Conservation (phyloP, 2,797 vertebrate species). For the Anomalospiza imberbis region DNA sequence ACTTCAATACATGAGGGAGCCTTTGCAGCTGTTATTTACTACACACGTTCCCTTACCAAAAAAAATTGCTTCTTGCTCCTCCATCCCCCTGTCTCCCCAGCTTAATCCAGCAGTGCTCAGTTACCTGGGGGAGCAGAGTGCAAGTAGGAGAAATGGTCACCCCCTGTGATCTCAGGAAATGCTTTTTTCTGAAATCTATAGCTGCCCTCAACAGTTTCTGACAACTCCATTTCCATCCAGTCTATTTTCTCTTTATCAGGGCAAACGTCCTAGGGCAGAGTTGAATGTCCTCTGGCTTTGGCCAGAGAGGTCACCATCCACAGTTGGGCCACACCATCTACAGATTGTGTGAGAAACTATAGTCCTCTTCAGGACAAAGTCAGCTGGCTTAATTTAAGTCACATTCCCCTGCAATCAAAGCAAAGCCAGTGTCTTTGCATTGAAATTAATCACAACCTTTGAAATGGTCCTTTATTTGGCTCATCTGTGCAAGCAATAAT, state of each 20-base stretch:
- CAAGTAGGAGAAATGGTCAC: background rate
- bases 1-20: constrained; percentile 12
- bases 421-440: background rate
- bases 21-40: constrained; percentile 55
- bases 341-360: background rate
- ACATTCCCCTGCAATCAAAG: constrained; percentile 6
- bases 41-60: background rate
- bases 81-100: background rate
- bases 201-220: background rate
- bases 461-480: background rate
- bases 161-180: background rate
- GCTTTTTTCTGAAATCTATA: background rate
- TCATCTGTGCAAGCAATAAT: background rate
- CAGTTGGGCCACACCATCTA: background rate
- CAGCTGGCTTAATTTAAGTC: background rate
- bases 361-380: background rate
- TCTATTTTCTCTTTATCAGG: background rate
- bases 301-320: background rate
- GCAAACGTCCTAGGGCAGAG: background rate
- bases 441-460: background rate
- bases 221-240: background rate
- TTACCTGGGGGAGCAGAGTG: background rate
- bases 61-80: background rate
- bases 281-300: background rate
- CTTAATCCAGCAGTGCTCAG: background rate